Evolutionary conservation across 2,888 invertebrate genomes (phyloP).

Genomic region (Mesorhabditis spiculigera): DNA sequence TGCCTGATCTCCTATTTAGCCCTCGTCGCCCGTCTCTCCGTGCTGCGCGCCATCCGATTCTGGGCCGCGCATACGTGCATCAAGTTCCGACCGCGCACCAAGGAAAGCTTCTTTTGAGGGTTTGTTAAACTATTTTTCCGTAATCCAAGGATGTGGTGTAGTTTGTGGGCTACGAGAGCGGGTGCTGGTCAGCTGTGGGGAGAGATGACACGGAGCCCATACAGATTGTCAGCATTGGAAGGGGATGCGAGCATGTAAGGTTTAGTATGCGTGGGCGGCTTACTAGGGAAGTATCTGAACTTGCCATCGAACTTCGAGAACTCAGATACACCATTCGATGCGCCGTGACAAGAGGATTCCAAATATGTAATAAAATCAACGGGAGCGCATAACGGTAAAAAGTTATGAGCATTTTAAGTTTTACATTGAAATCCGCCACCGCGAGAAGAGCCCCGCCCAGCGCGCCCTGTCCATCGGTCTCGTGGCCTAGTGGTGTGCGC

Average conservation of each 20-base stretch:
- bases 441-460: too few relatives aligned
- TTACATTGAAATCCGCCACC: too few relatives aligned
- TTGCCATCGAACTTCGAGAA: too few relatives aligned
- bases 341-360: too few relatives aligned
- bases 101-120: conserved; percentile 15
- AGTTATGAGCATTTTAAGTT: too few relatives aligned
- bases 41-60: conserved; percentile 31
- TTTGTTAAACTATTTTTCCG: conserved; percentile 7
- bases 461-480: too few relatives aligned
- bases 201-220: conserved; percentile 24
- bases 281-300: too few relatives aligned
- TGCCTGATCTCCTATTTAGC: conserved; percentile 10
- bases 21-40: conserved; percentile 17
- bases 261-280: too few relatives aligned
- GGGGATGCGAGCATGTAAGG: conserved; percentile 25
- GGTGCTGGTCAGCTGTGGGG: conserved; percentile 35
- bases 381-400: too few relatives aligned
- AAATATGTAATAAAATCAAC: too few relatives aligned
- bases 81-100: conserved; percentile 17
- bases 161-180: conserved; percentile 21
- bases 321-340: too few relatives aligned
- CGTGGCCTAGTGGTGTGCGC: too few relatives aligned
- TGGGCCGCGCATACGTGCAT: conserved; percentile 34
- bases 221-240: conserved; percentile 28
- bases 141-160: not conserved